Evolutionary conservation across 1,140 invertebrate species (phyloP).

Genomic region (Pachypeltis micranthus): DNA sequence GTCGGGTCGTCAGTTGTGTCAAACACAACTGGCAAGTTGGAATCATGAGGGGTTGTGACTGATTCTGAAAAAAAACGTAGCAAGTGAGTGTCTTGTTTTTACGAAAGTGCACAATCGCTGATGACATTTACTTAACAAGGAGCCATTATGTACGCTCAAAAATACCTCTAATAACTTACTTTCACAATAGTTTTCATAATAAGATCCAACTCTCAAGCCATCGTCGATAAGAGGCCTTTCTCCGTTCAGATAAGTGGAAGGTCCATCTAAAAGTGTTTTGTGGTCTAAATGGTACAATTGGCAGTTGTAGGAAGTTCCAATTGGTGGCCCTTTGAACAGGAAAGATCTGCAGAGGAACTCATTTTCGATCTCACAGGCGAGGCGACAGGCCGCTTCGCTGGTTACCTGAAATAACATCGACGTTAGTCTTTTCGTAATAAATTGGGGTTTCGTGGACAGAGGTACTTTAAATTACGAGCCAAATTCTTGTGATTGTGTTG

Average conservation of each 20-base stretch:
- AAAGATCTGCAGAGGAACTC: constrained; percentile 87
- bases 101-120: background rate
- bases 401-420: constrained; percentile 51
- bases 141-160: background rate
- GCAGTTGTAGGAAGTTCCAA: constrained; percentile 72
- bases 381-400: constrained; percentile 66
- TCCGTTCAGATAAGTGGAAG: constrained; percentile 75
- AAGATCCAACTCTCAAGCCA: constrained; percentile 74
- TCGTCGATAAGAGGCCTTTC: constrained; percentile 82
- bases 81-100: background rate
- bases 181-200: constrained; percentile 82
- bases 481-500: no score
- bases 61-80: constrained; percentile 22
- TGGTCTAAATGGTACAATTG: constrained; percentile 86
- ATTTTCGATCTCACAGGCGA: constrained; percentile 83
- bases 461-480: no score
- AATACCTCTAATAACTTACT: constrained; percentile 45
- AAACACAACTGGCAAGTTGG: constrained; percentile 49
- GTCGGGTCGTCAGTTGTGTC: constrained; percentile 57
- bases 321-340: constrained; percentile 64
- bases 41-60: constrained; percentile 27
- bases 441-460: no score
- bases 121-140: no score
- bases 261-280: constrained; percentile 78
- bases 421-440: no score